Conservation (phyloP, 2,113 vertebrate species). For the Corythornis cristatus region DNA sequence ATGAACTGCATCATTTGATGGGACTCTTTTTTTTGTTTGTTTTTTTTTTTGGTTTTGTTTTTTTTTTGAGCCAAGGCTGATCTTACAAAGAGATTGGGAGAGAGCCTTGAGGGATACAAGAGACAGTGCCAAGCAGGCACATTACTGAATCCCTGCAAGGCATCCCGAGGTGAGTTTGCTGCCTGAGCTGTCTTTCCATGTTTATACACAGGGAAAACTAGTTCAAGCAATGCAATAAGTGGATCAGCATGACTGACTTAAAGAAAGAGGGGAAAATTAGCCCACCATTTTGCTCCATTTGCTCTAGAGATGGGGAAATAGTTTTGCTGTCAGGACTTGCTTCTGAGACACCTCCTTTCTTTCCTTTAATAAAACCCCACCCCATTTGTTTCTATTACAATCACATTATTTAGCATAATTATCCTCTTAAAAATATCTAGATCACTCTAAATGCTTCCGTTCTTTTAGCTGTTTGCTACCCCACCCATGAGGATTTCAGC, state of each 20-base stretch:
- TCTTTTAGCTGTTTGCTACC: constrained; percentile 6
- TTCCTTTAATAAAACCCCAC: constrained; percentile 59
- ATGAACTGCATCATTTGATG: constrained; percentile 55
- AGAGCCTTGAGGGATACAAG: constrained; percentile 76
- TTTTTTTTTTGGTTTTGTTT: not conserved
- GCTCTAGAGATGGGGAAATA: constrained; percentile 56
- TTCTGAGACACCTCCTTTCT: constrained; percentile 30
- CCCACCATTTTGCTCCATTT: constrained; percentile 47
- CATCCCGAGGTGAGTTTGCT: constrained; percentile 66
- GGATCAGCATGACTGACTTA: constrained; percentile 58
- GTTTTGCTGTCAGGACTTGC: constrained; percentile 62
- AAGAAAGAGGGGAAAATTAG: constrained; percentile 45
- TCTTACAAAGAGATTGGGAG: constrained; percentile 76
- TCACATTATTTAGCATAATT: constrained; percentile 54
- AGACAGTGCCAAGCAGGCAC: constrained; percentile 72
- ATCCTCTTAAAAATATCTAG: constrained; percentile 52
- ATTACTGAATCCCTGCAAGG: constrained; percentile 71
- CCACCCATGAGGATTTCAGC: constrained; percentile 34
- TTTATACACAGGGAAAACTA: constrained; percentile 66
- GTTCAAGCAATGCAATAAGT: constrained; percentile 60
- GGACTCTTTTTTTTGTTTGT: not conserved
- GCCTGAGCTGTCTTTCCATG: constrained; percentile 53
- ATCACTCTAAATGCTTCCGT: constrained; percentile 17
- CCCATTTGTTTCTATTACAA: constrained; percentile 46
- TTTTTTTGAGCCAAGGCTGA: constrained; percentile 52